phyloP scores from a whole-genome alignment of 1,140 invertebrate species.

The Sinonovacula constricta region DNA sequence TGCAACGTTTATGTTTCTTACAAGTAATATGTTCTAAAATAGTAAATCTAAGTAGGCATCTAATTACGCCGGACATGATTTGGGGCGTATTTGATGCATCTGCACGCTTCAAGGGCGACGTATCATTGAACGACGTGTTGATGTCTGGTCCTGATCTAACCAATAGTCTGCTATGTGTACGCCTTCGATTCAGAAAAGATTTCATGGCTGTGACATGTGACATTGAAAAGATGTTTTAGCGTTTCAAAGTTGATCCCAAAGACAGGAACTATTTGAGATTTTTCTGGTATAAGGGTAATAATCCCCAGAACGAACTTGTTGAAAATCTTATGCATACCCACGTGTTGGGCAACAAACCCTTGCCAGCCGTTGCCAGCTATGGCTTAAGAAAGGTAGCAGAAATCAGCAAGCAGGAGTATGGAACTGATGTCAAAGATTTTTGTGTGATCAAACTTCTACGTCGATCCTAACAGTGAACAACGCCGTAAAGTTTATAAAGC shows the following conservation, averaged over 20 bases:
- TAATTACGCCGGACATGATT: constrained; percentile 42
- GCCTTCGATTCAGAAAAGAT: constrained; percentile 23
- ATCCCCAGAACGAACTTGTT: constrained; percentile 21
- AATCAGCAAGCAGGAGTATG: too few relatives aligned
- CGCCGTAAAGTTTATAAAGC: background rate
- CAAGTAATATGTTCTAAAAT: too few relatives aligned
- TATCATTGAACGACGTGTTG: constrained; percentile 55
- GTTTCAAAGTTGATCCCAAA: constrained; percentile 31
- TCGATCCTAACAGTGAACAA: background rate
- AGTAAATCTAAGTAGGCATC: too few relatives aligned
- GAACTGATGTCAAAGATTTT: too few relatives aligned
- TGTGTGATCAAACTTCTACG: constrained; percentile 42
- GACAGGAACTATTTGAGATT: constrained; percentile 53
- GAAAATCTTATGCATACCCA: constrained; percentile 53
- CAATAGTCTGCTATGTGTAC: constrained; percentile 27
- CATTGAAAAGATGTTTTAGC: constrained; percentile 54
- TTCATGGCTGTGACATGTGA: constrained; percentile 12
- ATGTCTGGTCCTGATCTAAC: constrained; percentile 74
- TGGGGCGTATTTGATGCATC: constrained; percentile 53
- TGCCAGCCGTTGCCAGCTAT: constrained; percentile 41
- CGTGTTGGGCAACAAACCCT: constrained; percentile 48
- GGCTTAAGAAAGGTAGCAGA: constrained; percentile 29
- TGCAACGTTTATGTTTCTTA: too few relatives aligned
- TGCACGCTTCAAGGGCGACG: constrained; percentile 13
- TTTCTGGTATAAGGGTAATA: constrained; percentile 46